Evolutionary conservation across 2,797 vertebrate genomes (phyloP), one percentile per base, ranked within the genome.

Genomic region (Anguilla megastoma): DNA sequence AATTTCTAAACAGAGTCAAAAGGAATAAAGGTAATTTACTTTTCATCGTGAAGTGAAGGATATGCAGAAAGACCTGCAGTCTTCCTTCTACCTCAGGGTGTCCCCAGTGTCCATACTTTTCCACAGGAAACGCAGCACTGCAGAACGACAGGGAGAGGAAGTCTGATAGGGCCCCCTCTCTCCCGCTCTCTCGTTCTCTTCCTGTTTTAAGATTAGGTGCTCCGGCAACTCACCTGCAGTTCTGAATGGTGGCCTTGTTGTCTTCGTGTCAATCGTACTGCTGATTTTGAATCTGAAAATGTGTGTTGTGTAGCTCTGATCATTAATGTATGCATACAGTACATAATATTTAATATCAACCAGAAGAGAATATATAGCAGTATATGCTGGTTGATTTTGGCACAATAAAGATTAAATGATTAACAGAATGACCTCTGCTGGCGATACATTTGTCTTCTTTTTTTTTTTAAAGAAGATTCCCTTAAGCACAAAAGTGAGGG

Each of bases 401-500:
- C 93, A 93, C 91, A 95, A 95, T 95, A 95, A 95, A 93, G 93
- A 91, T 93, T 93, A 92, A 95, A 94, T 94, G 92, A 95, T 95
- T 95, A 95, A 95, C 94, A 94, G 89, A 95, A 91, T 82, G 87
- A 88, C 85, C 82, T 74, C 86, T 82, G 87, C 63, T 92, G 86
- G 83, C 69, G 91, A 88, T 18, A 86, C 90, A 90, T 90, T 76
- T 5, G 88, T 74, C 90, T 36, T 79, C 74, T 90, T 12, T 2
- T 10, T 52, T 79, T 80, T 90, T 10, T 12, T 9, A 52, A 52
- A 52, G 50, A 27, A 74, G 2, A 33, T 30, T 74, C 69, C 69
- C 69, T 36, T n/a, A 16, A 3, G 14, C 27, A 41, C 69, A 33
- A n/a, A 12, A 36, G 6, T 36, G 30, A 76, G 18, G 36, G 18